Conservation (phyloP, 1,140 invertebrate species). For the Manduca sexta region DNA sequence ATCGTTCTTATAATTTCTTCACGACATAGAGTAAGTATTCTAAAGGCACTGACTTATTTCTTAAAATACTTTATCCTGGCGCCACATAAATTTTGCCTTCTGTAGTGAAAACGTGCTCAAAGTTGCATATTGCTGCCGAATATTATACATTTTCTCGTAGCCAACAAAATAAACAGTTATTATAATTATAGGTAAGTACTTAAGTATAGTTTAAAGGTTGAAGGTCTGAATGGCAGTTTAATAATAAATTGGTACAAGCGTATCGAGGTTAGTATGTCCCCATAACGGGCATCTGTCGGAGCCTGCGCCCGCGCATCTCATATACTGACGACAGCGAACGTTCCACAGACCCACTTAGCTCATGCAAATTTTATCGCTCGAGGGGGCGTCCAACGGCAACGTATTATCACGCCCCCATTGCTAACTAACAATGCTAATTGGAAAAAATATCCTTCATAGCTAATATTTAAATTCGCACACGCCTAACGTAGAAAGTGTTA, state of each 20-base stretch:
- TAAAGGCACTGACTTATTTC: too few relatives aligned
- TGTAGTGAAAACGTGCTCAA: too few relatives aligned
- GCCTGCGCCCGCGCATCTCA: constrained; percentile 23
- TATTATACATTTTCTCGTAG: too few relatives aligned
- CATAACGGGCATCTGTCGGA: constrained; percentile 46
- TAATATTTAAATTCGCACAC: background rate
- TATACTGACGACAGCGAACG: constrained; percentile 1
- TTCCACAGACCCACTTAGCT: constrained; percentile 29
- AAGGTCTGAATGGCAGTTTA: constrained; percentile 4
- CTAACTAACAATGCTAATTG: constrained; percentile 20
- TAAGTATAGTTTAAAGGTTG: too few relatives aligned
- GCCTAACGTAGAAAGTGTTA: background rate
- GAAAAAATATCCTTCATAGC: constrained; percentile 11
- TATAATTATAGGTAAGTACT: too few relatives aligned
- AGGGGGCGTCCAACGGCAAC: constrained; percentile 13
- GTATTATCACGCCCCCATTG: constrained; percentile 14
- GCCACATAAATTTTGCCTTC: too few relatives aligned
- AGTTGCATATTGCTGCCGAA: too few relatives aligned
- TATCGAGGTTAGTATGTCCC: constrained; percentile 57
- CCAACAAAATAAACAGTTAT: too few relatives aligned
- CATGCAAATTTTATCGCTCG: constrained; percentile 21
- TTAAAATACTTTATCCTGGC: too few relatives aligned
- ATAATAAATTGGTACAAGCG: constrained; percentile 38
- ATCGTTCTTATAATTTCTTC: too few relatives aligned
- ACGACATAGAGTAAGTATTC: too few relatives aligned